phyloP scores from a whole-genome alignment of 2,888 invertebrate species.

The Papilio gigon region DNA sequence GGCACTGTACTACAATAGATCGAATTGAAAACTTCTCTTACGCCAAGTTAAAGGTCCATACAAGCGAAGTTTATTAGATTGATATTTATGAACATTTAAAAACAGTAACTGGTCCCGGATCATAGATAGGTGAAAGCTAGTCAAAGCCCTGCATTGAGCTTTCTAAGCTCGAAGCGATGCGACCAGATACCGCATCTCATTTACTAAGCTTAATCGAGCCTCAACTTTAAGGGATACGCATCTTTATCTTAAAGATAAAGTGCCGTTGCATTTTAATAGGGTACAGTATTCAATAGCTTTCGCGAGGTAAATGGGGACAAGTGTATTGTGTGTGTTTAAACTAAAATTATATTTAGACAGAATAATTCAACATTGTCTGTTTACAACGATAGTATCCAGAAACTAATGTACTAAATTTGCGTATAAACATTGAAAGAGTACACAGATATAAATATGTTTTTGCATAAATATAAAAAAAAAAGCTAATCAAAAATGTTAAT shows the following conservation, averaged over 20 bases:
- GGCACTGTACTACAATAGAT: not conserved
- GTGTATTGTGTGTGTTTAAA: not conserved
- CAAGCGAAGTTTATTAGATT: constrained; percentile 25
- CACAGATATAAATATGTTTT: too few species aligned
- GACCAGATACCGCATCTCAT: constrained; percentile 52
- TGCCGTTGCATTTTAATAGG: constrained; percentile 24
- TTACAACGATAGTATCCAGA: too few species aligned
- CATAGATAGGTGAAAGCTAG: constrained; percentile 51
- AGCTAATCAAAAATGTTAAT: not conserved
- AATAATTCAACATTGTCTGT: too few species aligned
- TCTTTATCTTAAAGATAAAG: constrained; percentile 45
- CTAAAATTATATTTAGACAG: not conserved
- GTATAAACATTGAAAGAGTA: too few species aligned
- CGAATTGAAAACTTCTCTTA: not conserved
- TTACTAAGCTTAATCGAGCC: constrained; percentile 53
- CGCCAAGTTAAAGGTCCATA: not conserved
- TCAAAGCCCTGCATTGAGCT: constrained; percentile 43
- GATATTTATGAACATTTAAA: constrained; percentile 48
- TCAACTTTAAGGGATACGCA: constrained; percentile 46
- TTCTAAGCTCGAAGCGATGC: constrained; percentile 49
- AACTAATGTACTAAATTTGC: too few species aligned
- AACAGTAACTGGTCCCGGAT: constrained; percentile 47
- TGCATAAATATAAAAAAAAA: not conserved
- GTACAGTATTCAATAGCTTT: constrained; percentile 41
- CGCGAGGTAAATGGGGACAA: not conserved